Conservation (phyloP, 2,888 invertebrate species). For the Synanthedon myopaeformis region DNA sequence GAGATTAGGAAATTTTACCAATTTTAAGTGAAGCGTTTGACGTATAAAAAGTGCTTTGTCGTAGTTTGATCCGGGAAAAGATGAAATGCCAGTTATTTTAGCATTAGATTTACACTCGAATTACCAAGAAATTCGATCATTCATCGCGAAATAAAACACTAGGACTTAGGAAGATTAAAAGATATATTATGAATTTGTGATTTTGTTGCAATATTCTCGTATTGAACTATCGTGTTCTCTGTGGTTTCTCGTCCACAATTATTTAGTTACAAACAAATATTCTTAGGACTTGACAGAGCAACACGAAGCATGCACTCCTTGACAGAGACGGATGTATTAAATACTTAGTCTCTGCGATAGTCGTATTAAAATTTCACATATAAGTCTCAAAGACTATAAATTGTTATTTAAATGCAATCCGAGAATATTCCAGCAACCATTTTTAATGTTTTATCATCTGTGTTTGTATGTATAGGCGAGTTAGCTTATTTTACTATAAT, state of each 20-base stretch:
- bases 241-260: constrained; percentile 35
- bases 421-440: constrained; percentile 32
- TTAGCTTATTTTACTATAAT: constrained; percentile 63
- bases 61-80: constrained; percentile 44
- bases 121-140: constrained; percentile 68
- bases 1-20: constrained; percentile 60
- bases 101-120: constrained; percentile 57
- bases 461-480: constrained; percentile 61
- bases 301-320: constrained; percentile 18
- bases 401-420: constrained; percentile 15
- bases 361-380: neutral
- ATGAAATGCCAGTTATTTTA: constrained; percentile 54
- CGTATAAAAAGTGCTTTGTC: constrained; percentile 46
- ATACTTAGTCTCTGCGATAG: constrained; percentile 35
- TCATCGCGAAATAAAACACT: constrained; percentile 67
- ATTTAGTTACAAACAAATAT: constrained; percentile 25
- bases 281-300: constrained; percentile 11
- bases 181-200: constrained; percentile 52
- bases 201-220: constrained; percentile 34
- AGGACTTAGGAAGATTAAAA: constrained; percentile 50
- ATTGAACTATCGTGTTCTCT: constrained; percentile 26
- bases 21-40: constrained; percentile 44
- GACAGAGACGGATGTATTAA: constrained; percentile 41
- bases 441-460: constrained; percentile 55
- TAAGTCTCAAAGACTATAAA: constrained; percentile 59